Evolutionary conservation across 53 echinoderm and acorn worm species (phyloP), one percentile per base, ranked within the genome.

Genomic region (Luidia sarsii): DNA sequence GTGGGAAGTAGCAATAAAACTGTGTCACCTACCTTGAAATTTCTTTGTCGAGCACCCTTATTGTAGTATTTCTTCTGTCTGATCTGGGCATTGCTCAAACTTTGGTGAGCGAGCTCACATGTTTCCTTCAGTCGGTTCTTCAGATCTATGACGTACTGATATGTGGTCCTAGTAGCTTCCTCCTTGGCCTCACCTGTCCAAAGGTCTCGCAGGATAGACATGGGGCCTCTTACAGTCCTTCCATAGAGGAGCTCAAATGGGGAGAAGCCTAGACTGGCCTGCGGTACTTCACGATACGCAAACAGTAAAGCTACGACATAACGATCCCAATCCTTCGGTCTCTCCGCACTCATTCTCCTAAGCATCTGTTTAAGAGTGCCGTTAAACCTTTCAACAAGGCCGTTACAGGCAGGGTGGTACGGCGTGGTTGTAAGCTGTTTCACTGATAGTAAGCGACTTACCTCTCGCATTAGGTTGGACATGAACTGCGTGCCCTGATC

Each of bases 171-270:
- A 16, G 74, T 72, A 34, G 82, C 71, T 39, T 36, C 25, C 13
- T 70, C 70, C 10, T 81, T 55, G 20, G 31, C 18, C 27, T 57
- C 24, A 21, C 50, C 62, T 1, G 87, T 81, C 70, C 81, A 87
- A 11, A 87, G 46, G 59, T 87, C 87, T 41, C 50, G 27, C 15
- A 81, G 33, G 29, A 87, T 81, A 2, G 57, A 38, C 87, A 81
- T 87, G 14, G 87, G 81, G 33, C 88, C 88, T 38, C 88, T 29
- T 11, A 87, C 80, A 6, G 69, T 87, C 11, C 87, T 49, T 16
- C 80, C 87, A 73, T 61, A 87, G 39, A 87, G 29, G 11, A 83
- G 64, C 48, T 87, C 82, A 24, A 87, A 87, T 25, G 82, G 88
- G 21, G 88, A 68, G 39, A 87, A 87, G 23, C 88, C 82, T n/a